Base-by-base conservation (phyloP, 2,113 vertebrate species). In the Pontoporia blainvillei region DNA sequence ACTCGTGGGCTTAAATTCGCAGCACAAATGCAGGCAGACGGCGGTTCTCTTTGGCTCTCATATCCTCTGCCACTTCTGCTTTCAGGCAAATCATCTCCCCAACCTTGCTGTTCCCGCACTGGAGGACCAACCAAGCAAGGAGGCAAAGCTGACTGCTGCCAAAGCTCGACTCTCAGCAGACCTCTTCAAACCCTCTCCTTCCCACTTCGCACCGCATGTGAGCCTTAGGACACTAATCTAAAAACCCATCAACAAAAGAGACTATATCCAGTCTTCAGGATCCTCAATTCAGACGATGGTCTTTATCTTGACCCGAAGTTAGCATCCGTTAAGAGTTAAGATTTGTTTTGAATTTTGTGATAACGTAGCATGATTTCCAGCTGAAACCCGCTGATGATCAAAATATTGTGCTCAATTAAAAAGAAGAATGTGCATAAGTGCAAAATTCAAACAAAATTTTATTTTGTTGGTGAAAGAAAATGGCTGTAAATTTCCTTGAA, bases 321-420 rank as follows among this genome's bases (percentile, higher is more conserved):
- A 81, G 69, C 36, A 52, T 20, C 73, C 81, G 20, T 81, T 41
- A 93, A 91, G 64, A 96, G 90, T 82, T 96, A 78, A 5, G 49
- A 69, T 97, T 96, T 97, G 93, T 84, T 97, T 95, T 95, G 78
- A 85, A 95, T 71, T 86, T 84, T 57, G n/a, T 69, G 20, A 29
- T 27, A 76, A 76, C 75, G 15, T 17, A 46, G 54, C 41, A 76
- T 95, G 67, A 96, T 98, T 96, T 86, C n/a, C 90, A 90, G 34
- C 71, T 95, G 75, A 82, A 97, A 97, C 4, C 15, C 75, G 93
- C 17, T 76, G 79, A n/a, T 76, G 72, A 78, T 95, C 95, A 90
- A 86, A 73, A 86, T 87, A 62, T 18, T 49, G 57, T 0, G 0
- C 66, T 93, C 36, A 49, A 27, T 91, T 34, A 96, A 73, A 96